Percentiles rank a stretch among this genome's conserved stretches.
phyloP scores from a whole-genome alignment of 2,797 vertebrate genomes.

The Sebastes miniatus region DNA sequence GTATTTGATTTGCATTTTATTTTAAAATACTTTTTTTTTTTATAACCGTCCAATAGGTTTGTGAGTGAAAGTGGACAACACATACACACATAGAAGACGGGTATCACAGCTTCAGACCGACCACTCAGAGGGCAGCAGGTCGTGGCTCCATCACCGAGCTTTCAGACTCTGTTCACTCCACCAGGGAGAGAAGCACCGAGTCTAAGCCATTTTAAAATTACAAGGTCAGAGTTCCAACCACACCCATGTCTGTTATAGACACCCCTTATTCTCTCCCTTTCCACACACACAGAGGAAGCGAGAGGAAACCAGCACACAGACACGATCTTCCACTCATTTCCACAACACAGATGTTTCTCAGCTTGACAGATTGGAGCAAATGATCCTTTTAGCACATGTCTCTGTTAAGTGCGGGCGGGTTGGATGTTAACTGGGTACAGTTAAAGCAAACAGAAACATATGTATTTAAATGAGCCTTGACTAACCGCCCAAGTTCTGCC shows the following conservation, averaged over 20 bases:
- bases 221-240: constrained; percentile 32
- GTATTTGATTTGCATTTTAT: background rate
- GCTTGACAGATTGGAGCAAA: constrained; percentile 50
- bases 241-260: constrained; percentile 42
- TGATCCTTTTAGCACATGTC: constrained; percentile 37
- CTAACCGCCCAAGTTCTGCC: constrained; percentile 13
- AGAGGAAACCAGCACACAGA: background rate
- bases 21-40: background rate
- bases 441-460: constrained; percentile 42
- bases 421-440: constrained; percentile 23
- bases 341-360: constrained; percentile 51
- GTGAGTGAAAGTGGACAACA: background rate
- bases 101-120: background rate
- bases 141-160: constrained; percentile 1
- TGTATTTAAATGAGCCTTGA: constrained; percentile 42
- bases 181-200: constrained; percentile 2
- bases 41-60: background rate
- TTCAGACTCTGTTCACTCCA: background rate
- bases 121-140: constrained; percentile 12
- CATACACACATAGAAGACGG: background rate
- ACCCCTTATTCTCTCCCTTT: background rate
- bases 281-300: background rate
- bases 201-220: constrained; percentile 34
- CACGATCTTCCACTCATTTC: constrained; percentile 18
- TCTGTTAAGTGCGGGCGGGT: background rate